Base-by-base conservation (phyloP, 2,797 vertebrate species). In the Melanotaenia maccullochi region DNA sequence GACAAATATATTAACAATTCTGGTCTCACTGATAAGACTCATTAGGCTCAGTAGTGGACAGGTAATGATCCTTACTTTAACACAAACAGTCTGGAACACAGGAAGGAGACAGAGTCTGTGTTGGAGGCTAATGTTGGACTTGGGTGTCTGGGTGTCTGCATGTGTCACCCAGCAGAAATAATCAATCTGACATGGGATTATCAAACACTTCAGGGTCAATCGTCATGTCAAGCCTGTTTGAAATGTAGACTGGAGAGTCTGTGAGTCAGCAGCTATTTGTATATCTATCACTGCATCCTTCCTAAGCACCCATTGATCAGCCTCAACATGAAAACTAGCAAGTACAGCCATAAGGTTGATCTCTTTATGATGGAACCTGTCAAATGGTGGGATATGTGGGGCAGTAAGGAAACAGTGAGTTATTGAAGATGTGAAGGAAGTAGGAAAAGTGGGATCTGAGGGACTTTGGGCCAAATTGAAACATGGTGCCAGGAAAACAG, bases 101-200 rank as follows among this genome's bases (percentile, higher is more conserved):
- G 35, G 28, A 28, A 12, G 22, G n/a, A 22, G 9, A 38, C 28
- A 38, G 57, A 22, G 49, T 60, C 61, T 57, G 63, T 65, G 68
- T 57, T 56, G 52, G 35, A 24, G 11, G 59, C 51, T 63, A 13
- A 25, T 8, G 3, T 40, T 25, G 49, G 36, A 54, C 70, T 79
- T 68, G 65, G 25, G 25, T 28, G 55, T 76, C 65, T 32, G 57
- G 71, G 71, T 68, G 51, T 65, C 67, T 59, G 28, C 71, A 68
- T 65, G 38, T 20, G 80, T 79, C 73, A 79, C 32, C 60, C 24
- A 60, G 67, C 79, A 67, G 33, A 77, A 75, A 55, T 33, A 80
- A 75, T 86, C 79, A 32, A 44, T 62, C 64, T 78, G 74, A 78
- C 72, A 20, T n/a, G 60, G 47, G 16, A 32, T 52, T 66, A 75